Base-by-base conservation (phyloP, 2,113 vertebrate genomes). In the Lota lota region DNA sequence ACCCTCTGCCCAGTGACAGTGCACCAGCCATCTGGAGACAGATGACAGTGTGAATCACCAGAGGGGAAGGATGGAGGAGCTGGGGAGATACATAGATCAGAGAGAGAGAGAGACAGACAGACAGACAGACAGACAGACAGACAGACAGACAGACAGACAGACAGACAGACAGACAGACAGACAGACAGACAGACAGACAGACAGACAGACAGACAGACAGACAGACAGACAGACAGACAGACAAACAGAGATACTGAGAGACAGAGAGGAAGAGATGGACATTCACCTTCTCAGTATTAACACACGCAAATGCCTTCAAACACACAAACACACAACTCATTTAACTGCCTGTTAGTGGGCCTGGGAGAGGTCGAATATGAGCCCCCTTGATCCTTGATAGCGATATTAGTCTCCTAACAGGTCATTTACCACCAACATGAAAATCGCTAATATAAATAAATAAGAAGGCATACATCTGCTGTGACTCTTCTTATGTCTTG, bases 1-100 rank as follows among this genome's bases (percentile, higher is more conserved):
- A 88, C 78, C 33, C 77, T 85, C 51, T 53, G 83, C 77, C 69
- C 76, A 64, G 75, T 74, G 80, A 87, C 78, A 77, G 83, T 72
- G 75, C 82, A 75, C 66, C 36, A 78, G 78, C 88, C 88, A 88
- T 90, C 88, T 88, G 85, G 87, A 85, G 82, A 87, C 70, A 70
- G 80, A 85, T 85, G 88, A 85, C 75, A 62, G 73, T 63, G 78
- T 84, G 85, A 87, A 79, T 88, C 85, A 88, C 69, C 68, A 60
- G 76, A 65, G 64, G 66, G 64, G 66, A 81, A 63, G 73, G 67
- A 18, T 64, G 21, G 67, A 1, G 18, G 5, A 22, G 63, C 59
- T 57, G n/a, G 66, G 5, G 15, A 10, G 56, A 58, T 3, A n/a
- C 64, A 65, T 21, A 51, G 4, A 63, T 4, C 63, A 18, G 14